These are phyloP conservation scores for Myripristis murdjan DNA, from an alignment of 2,797 vertebrate species.

Conservation along the genomic window DNA sequence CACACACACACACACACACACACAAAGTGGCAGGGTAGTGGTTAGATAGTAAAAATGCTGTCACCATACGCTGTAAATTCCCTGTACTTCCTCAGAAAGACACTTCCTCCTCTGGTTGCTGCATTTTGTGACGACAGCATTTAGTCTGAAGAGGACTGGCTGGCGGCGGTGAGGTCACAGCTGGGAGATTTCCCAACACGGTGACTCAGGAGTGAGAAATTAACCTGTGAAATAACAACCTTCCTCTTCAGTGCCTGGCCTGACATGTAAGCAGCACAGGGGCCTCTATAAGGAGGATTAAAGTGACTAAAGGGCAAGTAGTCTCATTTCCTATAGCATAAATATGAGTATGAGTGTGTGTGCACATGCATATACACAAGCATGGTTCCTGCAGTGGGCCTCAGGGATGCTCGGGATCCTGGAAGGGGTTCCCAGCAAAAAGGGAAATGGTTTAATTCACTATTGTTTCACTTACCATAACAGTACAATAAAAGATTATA, in stretches of 20 bases:
- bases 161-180: constrained; percentile 41
- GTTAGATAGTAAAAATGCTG: too few species aligned
- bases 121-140: constrained; percentile 3
- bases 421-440: too few species aligned
- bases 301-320: not conserved
- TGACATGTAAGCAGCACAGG: not conserved
- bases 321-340: too few species aligned
- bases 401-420: too few species aligned
- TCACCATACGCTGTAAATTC: constrained; percentile 33
- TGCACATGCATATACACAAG: not conserved
- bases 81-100: constrained; percentile 37
- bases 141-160: constrained; percentile 31
- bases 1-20: not conserved
- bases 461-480: too few species aligned
- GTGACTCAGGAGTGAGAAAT: constrained; percentile 47
- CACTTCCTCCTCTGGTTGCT: constrained; percentile 46
- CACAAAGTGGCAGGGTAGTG: not conserved
- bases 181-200: constrained; percentile 27
- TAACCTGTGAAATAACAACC: constrained; percentile 12
- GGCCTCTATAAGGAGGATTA: too few species aligned
- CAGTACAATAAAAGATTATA: too few species aligned
- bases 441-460: too few species aligned
- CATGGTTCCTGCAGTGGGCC: too few species aligned
- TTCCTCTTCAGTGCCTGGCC: not conserved
- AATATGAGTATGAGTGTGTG: constrained; percentile 12